These are phyloP conservation scores for Eupeodes luniger DNA, from an alignment of 2,888 invertebrate species.

Conservation along the genomic window DNA sequence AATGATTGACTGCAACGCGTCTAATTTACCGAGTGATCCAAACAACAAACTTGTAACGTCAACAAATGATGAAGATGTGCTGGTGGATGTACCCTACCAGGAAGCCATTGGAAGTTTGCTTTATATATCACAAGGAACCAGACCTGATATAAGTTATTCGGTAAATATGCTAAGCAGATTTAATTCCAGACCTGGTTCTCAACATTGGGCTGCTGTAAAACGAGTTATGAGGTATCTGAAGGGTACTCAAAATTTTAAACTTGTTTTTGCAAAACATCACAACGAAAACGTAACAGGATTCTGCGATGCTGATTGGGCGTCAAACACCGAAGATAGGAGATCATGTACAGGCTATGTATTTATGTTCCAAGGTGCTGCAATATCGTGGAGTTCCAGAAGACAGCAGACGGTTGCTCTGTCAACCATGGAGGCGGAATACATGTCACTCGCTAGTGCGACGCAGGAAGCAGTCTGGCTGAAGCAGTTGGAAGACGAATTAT, in stretches of 20 bases:
- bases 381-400: neutral
- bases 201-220: conserved; percentile 1
- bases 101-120: too few species aligned
- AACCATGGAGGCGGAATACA: neutral
- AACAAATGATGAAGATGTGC: conserved; percentile 2
- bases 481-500: too few species aligned
- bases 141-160: too few species aligned
- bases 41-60: neutral
- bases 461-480: neutral
- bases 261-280: neutral
- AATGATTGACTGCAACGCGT: neutral
- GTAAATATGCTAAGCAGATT: too few species aligned
- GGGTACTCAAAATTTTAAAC: neutral
- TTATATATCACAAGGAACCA: too few species aligned
- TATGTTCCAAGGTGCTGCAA: too few species aligned
- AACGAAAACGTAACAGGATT: too few species aligned
- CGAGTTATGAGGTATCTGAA: conserved; percentile 3
- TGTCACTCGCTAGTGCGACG: neutral
- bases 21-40: conserved; percentile 11
- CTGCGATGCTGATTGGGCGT: too few species aligned
- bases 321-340: too few species aligned
- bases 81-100: too few species aligned
- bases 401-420: neutral
- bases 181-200: conserved; percentile 1
- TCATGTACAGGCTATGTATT: too few species aligned